Conservation (phyloP, 2,113 vertebrate species). For the Oncorhynchus nerka region DNA sequence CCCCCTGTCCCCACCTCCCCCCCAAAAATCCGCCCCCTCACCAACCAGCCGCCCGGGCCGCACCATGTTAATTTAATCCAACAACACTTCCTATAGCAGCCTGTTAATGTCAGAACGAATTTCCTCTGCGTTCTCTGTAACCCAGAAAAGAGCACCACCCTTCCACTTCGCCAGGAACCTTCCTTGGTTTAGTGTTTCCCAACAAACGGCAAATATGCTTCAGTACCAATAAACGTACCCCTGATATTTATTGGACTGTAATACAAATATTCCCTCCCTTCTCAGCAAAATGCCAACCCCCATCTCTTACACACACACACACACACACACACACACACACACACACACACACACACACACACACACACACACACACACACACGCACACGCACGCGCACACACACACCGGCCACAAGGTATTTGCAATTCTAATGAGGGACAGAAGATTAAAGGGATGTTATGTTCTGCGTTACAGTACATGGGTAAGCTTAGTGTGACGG, state of each 20-base stretch:
- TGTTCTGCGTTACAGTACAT: too few species aligned
- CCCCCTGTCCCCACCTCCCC: conserved; percentile 8
- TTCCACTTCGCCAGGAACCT: conserved; percentile 74
- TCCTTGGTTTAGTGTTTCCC: conserved; percentile 75
- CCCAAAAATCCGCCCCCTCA: conserved; percentile 32
- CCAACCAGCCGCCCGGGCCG: conserved; percentile 45
- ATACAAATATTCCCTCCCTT: conserved; percentile 70
- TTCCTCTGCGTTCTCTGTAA: conserved; percentile 71
- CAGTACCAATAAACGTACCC: conserved; percentile 75
- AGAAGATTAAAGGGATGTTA: too few species aligned
- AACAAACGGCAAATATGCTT: conserved; percentile 74
- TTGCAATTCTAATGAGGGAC: too few species aligned
- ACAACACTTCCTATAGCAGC: conserved; percentile 81
- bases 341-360: neutral
- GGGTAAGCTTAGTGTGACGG: too few species aligned
- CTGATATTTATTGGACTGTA: conserved; percentile 78
- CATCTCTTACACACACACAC: neutral
- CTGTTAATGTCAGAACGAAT: conserved; percentile 79
- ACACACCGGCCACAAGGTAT: too few species aligned
- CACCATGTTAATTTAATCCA: conserved; percentile 76
- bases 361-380: too few species aligned
- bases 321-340: conserved; percentile 4
- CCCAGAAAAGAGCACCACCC: conserved; percentile 76
- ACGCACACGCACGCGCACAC: too few species aligned
- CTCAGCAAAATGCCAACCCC: conserved; percentile 35